Evolutionary conservation across 2,888 invertebrate genomes (phyloP), one percentile per base, ranked within the genome.

Genomic region (Emesis russula): DNA sequence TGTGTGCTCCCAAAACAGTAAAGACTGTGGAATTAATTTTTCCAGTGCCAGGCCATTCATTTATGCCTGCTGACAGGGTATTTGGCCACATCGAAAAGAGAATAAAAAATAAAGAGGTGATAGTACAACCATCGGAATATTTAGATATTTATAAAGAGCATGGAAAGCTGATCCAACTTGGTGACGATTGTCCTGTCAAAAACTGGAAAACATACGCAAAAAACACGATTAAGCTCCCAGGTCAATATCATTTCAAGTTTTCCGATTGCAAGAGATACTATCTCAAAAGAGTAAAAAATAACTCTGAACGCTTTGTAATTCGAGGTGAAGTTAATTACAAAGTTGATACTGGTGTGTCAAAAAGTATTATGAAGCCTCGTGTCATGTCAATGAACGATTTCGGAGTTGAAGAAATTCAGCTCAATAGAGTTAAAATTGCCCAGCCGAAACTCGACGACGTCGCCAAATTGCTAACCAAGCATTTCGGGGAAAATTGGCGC

Each of bases 1-100:
- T 11, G 5, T 11, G 11, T 31, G 73, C 73, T 18, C 73, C 73
- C 15, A 9, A 7, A 41, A 41, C 41, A 41, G 41, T 41, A 9
- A 9, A 41, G 11, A 9, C 9, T 41, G 41, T 41, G 9, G 38
- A 38, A 9, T 38, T 38, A 25, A 75, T 75, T 3, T 75, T 75
- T 5, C 75, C 75, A 31, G 75, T 75, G 2, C 75, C 75, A 6
- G 75, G 75, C 3, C 75, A 75, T 75, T 75, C 75, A 15, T 53
- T 75, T 48, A 75, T 75, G 75, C 36, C 75, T 4, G 75, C 53
- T 53, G 75, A 75, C 33, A 31, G 31, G n/a, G 33, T 75, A 33
- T 75, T 75, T 48, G 58, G 75, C 13, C 11, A 53, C n/a, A 75
- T 53, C 6, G 36, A 75, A 75, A 75, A 74, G 6, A 3, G 11